Evolutionary conservation across 2,113 vertebrate species (phyloP), one percentile per base, ranked within the genome.

Genomic region (Morone chrysops): DNA sequence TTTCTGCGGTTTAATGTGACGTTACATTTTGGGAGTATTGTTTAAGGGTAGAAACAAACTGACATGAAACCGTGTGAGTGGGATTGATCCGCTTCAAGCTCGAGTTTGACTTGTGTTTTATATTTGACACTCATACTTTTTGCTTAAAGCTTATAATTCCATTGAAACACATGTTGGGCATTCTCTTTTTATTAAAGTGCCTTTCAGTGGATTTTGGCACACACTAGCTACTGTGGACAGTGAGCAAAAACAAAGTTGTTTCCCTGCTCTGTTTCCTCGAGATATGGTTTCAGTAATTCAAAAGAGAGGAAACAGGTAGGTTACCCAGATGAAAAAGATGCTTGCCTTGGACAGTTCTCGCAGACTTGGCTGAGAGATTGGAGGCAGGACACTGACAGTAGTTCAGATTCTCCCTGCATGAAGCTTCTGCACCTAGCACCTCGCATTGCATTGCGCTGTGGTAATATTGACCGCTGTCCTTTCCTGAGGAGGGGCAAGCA

Each of bases 401-500:
- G 72, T 51, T 74, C 50, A 48, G 45, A 60, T 70, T 69, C 74
- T 57, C 40, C 60, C 14, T 18, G 4, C 51, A 47, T 66, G 56
- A 11, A 36, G 14, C 31, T 57, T 25, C 16, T 40, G 18, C 6
- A 18, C 40, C 40, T 13, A 63, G 51, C 75, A 59, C 47, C 86
- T 89, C 75, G 0, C 8, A 8, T 89, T 77, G 68, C 85, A 86
- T 79, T 59, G 18, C 67, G 12, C 48, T 53, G 59, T 41, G n/a
- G 16, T 48, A 20, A 68, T 78, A 85, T 83, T 74, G 80, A 86
- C 89, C 36, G 31, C 22, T 8, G 8, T 36, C 16, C 38, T 69
- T 51, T 20, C 8, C 6, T 50, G 3, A 62, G 67, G 22, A 71
- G 63, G 43, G 61, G 6, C 45, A 20, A 0, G 13, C n/a, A 78